Evolutionary conservation across 2,113 vertebrate genomes (phyloP).

Genomic region (Syngnathus scovelli): DNA sequence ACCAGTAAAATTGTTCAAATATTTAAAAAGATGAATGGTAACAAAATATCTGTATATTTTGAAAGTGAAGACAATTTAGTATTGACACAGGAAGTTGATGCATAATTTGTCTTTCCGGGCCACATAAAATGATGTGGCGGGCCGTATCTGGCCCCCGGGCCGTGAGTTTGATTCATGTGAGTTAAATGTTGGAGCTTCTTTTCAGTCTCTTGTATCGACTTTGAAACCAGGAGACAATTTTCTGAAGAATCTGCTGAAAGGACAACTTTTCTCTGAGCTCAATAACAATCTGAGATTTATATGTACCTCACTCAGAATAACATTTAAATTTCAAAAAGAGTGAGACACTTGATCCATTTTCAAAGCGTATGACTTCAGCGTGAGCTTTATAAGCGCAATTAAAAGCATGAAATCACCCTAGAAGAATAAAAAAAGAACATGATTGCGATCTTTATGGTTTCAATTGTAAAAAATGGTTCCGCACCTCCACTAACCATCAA

Average conservation of each 20-base stretch:
- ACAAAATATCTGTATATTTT: no score
- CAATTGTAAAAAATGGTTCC: constrained; percentile 24
- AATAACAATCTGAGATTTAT: not conserved
- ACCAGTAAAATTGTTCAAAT: no score
- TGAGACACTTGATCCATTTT: not conserved
- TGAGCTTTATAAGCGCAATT: constrained; percentile 17
- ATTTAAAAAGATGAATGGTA: no score
- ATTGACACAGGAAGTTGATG: no score
- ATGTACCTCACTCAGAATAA: not conserved
- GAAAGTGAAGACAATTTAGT: no score
- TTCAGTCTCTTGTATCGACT: not conserved
- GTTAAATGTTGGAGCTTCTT: not conserved
- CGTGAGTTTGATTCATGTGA: no score
- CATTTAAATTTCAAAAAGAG: not conserved
- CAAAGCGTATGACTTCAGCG: constrained; percentile 3
- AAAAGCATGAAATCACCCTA: constrained; percentile 11
- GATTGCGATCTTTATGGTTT: constrained; percentile 16
- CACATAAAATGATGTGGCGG: no score
- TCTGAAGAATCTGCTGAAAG: not conserved
- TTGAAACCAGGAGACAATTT: not conserved
- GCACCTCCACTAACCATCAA: constrained; percentile 33
- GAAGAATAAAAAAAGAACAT: not conserved
- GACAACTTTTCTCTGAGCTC: not conserved
- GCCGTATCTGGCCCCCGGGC: no score
- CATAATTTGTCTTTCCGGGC: no score